A percentile compares a stretch with the other conserved stretches of the same genome.
Evolutionary conservation across 2,888 invertebrate genomes (phyloP).

Genomic region (Cheilosia impressa): DNA sequence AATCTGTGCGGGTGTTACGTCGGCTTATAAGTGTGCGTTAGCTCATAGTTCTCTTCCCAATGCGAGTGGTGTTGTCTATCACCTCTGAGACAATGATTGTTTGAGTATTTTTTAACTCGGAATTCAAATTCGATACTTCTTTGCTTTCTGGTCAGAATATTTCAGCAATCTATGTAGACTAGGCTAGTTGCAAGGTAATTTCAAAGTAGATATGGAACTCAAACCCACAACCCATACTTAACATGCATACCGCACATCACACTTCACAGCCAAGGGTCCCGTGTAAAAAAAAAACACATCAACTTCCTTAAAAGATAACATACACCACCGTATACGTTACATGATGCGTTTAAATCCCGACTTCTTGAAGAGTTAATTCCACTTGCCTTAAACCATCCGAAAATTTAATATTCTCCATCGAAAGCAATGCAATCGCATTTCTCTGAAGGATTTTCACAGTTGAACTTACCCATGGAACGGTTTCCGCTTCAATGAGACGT

Average conservation of each 20-base stretch:
- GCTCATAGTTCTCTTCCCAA: too few species aligned
- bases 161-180: too few species aligned
- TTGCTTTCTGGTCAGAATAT: too few species aligned
- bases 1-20: too few species aligned
- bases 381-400: conserved; percentile 23
- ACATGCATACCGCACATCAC: not conserved
- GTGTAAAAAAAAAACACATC: not conserved
- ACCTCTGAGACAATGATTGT: too few species aligned
- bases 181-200: too few species aligned
- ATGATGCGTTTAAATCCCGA: not conserved
- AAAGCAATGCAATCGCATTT: conserved; percentile 50
- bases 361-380: conserved; percentile 40
- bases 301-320: not conserved
- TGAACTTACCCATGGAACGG: conserved; percentile 62
- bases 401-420: conserved; percentile 61
- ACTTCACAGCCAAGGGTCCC: not conserved
- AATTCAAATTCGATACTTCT: too few species aligned
- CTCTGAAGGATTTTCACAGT: conserved; percentile 54
- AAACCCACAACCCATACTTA: too few species aligned
- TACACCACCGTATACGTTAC: not conserved
- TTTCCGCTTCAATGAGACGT: conserved; percentile 65
- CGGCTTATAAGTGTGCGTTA: too few species aligned
- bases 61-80: too few species aligned
- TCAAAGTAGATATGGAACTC: too few species aligned
- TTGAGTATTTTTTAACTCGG: too few species aligned